Percentiles rank a stretch among this genome's conserved stretches.
Evolutionary conservation across 2,888 invertebrate genomes (phyloP).

Genomic region (Luffia ferchaultella): DNA sequence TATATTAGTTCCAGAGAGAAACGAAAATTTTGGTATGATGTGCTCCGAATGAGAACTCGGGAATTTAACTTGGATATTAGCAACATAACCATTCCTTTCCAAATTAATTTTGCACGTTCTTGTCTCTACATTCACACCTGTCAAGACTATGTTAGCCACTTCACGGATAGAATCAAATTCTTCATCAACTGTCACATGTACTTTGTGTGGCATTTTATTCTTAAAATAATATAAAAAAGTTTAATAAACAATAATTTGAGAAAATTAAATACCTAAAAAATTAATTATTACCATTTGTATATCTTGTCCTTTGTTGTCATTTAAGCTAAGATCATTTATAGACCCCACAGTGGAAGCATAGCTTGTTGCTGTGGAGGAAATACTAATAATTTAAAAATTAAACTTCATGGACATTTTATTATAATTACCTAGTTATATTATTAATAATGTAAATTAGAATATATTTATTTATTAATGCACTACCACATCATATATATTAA

Average conservation of each 20-base stretch:
- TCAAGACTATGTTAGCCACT: constrained; percentile 59
- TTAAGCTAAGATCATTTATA: constrained; percentile 37
- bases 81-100: constrained; percentile 57
- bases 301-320: constrained; percentile 42
- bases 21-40: constrained; percentile 57
- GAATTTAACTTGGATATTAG: constrained; percentile 67
- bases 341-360: constrained; percentile 52
- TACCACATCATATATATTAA: too few relatives aligned
- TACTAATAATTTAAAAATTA: too few relatives aligned
- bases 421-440: too few relatives aligned
- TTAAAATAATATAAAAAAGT: too few relatives aligned
- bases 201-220: constrained; percentile 33
- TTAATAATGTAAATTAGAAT: too few relatives aligned
- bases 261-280: too few relatives aligned
- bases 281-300: constrained; percentile 42
- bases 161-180: constrained; percentile 60
- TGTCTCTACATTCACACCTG: constrained; percentile 66
- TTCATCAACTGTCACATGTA: constrained; percentile 42
- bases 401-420: too few relatives aligned
- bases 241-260: too few relatives aligned
- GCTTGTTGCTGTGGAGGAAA: constrained; percentile 38
- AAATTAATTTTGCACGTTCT: constrained; percentile 68
- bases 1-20: constrained; percentile 65
- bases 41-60: constrained; percentile 58
- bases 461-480: too few relatives aligned